Base-by-base conservation (phyloP, 2,113 vertebrate genomes). In the Ptilonorhynchus violaceus region DNA sequence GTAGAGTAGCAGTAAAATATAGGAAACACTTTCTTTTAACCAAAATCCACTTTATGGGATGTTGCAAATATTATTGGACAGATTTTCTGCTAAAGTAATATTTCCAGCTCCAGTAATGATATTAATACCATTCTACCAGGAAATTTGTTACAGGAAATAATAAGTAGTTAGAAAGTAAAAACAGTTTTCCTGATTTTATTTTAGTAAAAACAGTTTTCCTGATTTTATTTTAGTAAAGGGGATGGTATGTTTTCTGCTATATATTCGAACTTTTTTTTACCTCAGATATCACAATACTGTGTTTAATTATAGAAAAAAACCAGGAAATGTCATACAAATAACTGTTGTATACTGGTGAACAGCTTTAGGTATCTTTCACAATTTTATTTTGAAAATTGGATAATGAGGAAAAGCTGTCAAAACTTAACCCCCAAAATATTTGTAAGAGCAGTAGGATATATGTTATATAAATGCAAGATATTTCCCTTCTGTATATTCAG, bases 381-480 rank as follows among this genome's bases (percentile, higher is more conserved):
- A 91, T 68, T 73, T 93, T 62, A 84, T 91, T 91, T 94, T 63
- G 83, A 62, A 85, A 79, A 89, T 47, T 41, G 60, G 10, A 70
- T 93, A 82, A 85, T 76, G 37, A 97, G 64, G 59, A 96, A 95
- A 96, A 96, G 63, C 88, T 78, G 42, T 69, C 88, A 76, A 92
- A 96, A 92, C 60, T 74, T 73, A 74, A 76, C 46, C 79, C 24
- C 9, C 35, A 77, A 96, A 93, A 66, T 77, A 93, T 91, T 94
- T 97, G 14, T 83, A 90, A 84, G 7, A 92, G 82, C 56, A 95
- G 72, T 93, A 93, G 58, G 31, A 39, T 91, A 58, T n/a, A 63
- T 0, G 0, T 52, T 11, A 17, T 25, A 58, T 16, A 50, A 88
- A 93, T 68, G 27, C 11, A 80, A n/a, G 18, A 28, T 41, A 39